Percentiles rank a stretch among this genome's conserved stretches.
Conservation (phyloP, 2,888 invertebrate genomes). For the Crematogaster levior region DNA sequence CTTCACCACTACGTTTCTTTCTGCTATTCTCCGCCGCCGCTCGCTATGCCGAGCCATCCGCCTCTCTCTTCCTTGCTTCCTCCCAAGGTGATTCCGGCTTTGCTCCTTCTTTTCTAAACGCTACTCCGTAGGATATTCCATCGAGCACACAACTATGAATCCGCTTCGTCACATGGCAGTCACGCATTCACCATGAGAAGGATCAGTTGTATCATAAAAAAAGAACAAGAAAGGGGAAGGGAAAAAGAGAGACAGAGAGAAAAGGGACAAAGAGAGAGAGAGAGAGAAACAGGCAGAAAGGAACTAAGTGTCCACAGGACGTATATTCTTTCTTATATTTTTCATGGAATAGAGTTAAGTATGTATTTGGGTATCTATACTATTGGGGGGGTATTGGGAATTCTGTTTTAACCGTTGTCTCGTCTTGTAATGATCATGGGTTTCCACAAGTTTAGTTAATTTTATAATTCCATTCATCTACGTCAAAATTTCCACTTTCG, state of each 20-base stretch:
- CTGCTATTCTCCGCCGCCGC: constrained; percentile 18
- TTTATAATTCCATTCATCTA: not conserved
- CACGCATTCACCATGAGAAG: constrained; percentile 16
- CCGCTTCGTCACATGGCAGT: constrained; percentile 22
- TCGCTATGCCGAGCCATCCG: not conserved
- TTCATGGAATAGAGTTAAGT: not conserved
- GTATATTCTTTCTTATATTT: not conserved
- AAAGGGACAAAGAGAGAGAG: constrained; percentile 11
- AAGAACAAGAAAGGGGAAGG: constrained; percentile 28
- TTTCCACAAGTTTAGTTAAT: not conserved
- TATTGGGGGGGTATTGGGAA: too few species aligned
- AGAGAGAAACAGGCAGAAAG: constrained; percentile 19
- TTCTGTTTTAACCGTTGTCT: not conserved
- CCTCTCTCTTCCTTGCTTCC: constrained; percentile 16
- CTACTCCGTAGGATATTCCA: not conserved
- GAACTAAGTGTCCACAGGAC: too few species aligned
- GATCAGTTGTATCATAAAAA: constrained; percentile 39
- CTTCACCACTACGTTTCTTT: constrained; percentile 64
- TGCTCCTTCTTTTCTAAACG: not conserved
- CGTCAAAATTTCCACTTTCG: not conserved
- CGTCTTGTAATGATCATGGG: not conserved
- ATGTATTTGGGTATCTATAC: not conserved
- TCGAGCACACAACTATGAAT: not conserved
- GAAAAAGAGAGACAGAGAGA: constrained; percentile 19
- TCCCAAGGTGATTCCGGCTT: not conserved